Evolutionary conservation across 2,113 vertebrate species (phyloP).

Genomic region (Nannobrachium achirus): DNA sequence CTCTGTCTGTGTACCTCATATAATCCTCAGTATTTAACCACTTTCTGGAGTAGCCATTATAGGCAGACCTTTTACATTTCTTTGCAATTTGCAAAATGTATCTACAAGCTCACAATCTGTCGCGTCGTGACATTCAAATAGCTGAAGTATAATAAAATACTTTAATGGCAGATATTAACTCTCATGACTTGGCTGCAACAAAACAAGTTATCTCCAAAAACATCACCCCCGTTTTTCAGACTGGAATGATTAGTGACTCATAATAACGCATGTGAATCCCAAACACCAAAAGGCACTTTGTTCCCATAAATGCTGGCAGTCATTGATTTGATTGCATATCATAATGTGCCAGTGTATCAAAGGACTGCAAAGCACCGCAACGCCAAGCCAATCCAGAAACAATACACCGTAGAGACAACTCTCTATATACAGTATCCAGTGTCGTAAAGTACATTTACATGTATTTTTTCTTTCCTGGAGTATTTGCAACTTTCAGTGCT

Average conservation of each 20-base stretch:
- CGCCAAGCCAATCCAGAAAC: neutral
- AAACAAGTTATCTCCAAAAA: neutral
- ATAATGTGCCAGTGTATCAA: constrained; percentile 3
- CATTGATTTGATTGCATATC: constrained; percentile 31
- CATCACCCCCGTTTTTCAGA: neutral
- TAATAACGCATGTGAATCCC: neutral
- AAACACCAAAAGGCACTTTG: constrained; percentile 2
- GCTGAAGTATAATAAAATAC: too few species aligned
- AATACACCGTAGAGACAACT: neutral
- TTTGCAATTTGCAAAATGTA: too few species aligned
- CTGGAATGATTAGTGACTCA: constrained; percentile 37
- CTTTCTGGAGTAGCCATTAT: too few species aligned
- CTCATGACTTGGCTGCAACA: constrained; percentile 25
- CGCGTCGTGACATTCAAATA: too few species aligned
- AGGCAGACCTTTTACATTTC: too few species aligned
- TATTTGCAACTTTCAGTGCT: too few species aligned
- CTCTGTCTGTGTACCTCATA: too few species aligned
- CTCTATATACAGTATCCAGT: neutral
- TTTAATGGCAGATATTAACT: neutral
- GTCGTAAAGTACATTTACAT: too few species aligned
- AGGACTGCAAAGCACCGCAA: neutral
- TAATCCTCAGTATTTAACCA: too few species aligned
- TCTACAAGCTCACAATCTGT: too few species aligned
- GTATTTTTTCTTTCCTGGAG: too few species aligned
- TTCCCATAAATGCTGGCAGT: neutral